Conservation (phyloP, 2,797 vertebrate species). For the Vireo griseus region DNA sequence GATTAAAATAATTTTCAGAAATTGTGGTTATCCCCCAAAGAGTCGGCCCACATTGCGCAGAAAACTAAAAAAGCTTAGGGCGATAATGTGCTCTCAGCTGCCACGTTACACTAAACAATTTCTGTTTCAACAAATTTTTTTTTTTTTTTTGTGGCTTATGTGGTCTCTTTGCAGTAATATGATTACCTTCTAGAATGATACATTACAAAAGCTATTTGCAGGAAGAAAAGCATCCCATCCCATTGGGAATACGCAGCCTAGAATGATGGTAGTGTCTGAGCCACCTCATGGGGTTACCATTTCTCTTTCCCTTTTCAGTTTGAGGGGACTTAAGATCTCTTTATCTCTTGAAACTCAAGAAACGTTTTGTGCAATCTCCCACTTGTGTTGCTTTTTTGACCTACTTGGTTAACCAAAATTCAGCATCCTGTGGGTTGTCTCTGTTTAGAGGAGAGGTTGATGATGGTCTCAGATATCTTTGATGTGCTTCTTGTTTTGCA, state of each 20-base stretch:
- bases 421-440: slow-evolving; percentile 10
- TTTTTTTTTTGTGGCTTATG: not conserved
- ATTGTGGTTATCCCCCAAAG: not conserved
- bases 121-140: not conserved
- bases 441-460: not conserved
- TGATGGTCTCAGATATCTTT: not conserved
- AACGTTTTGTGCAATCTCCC: not conserved
- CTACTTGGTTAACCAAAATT: slow-evolving; percentile 47
- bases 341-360: not conserved
- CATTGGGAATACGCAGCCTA: not conserved
- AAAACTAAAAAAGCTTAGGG: not conserved
- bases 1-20: not conserved
- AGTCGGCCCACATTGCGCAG: not conserved
- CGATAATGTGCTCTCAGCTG: not conserved
- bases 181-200: not conserved
- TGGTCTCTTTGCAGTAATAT: not conserved
- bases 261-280: not conserved
- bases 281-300: not conserved
- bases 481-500: not conserved
- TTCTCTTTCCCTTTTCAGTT: not conserved
- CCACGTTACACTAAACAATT: not conserved
- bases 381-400: slow-evolving; percentile 24
- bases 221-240: not conserved
- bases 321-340: not conserved
- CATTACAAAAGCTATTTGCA: not conserved